Percentiles rank a stretch among this genome's conserved stretches.
Evolutionary conservation across 2,113 vertebrate genomes (phyloP).

Genomic region (Cochlearius cochlearius): DNA sequence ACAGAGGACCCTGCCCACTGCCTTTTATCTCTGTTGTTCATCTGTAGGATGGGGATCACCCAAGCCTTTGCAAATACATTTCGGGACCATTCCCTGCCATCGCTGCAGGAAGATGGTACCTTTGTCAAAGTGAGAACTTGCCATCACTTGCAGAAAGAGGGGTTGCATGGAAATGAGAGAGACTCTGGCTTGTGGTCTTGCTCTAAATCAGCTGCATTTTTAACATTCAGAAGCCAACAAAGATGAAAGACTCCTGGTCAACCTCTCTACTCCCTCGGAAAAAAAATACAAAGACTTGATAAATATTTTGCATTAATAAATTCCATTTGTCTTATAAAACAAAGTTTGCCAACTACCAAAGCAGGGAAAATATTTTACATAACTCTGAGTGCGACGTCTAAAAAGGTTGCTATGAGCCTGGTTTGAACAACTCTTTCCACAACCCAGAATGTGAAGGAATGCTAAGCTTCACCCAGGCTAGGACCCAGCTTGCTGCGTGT

Average conservation of each 20-base stretch:
- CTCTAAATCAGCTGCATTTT: slow-evolving; percentile 24
- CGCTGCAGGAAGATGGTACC: background rate
- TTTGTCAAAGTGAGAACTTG: background rate
- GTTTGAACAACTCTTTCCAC: slow-evolving; percentile 62
- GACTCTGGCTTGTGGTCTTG: background rate
- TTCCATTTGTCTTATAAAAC: slow-evolving; percentile 76
- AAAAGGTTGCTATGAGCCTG: slow-evolving; percentile 65
- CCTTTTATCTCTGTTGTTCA: background rate
- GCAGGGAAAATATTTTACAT: slow-evolving; percentile 77
- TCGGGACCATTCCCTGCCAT: background rate
- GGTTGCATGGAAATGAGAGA: background rate
- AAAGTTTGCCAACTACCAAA: slow-evolving; percentile 72
- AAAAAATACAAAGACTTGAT: slow-evolving; percentile 56
- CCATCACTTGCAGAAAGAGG: background rate
- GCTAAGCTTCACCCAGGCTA: background rate
- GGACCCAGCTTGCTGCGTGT: background rate
- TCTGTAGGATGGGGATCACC: background rate
- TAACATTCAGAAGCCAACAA: slow-evolving; percentile 41
- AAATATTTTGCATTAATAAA: slow-evolving; percentile 80
- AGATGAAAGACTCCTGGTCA: slow-evolving; percentile 58
- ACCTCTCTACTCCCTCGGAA: slow-evolving; percentile 6
- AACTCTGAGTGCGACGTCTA: slow-evolving; percentile 48
- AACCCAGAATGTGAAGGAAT: slow-evolving; percentile 39
- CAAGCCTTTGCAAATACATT: background rate
- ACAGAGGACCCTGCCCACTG: background rate